phyloP scores from a whole-genome alignment of 2,113 vertebrate genomes.

The Ovis canadensis region DNA sequence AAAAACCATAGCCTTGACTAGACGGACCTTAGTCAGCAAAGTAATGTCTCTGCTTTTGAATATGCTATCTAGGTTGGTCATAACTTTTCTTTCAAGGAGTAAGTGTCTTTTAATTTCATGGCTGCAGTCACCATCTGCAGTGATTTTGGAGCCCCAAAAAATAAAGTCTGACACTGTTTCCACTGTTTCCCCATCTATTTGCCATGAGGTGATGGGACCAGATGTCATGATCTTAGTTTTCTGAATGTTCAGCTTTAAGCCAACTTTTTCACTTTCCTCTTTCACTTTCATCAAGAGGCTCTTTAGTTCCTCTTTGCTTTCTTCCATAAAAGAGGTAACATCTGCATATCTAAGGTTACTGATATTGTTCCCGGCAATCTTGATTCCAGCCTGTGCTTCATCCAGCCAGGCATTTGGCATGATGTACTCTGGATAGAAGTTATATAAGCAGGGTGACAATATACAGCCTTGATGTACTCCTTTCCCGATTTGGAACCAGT shows the following conservation, averaged over 20 bases:
- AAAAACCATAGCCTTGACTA: too few relatives aligned
- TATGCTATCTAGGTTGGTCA: too few relatives aligned
- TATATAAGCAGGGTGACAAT: neutral
- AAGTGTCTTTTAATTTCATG: too few relatives aligned
- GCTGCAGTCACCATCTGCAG: too few relatives aligned
- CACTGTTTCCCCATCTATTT: neutral
- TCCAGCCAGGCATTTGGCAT: neutral
- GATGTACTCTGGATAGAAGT: neutral
- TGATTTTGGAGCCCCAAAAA: too few relatives aligned
- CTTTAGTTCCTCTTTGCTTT: neutral
- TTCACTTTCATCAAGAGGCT: neutral
- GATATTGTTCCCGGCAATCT: neutral
- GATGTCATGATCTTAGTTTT: neutral
- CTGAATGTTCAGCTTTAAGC: neutral
- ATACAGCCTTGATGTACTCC: neutral
- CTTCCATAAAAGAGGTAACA: neutral
- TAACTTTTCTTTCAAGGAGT: too few relatives aligned
- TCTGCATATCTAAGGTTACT: neutral
- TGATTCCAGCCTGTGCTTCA: neutral
- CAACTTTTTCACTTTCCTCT: neutral
- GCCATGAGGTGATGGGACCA: neutral
- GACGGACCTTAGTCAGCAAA: too few relatives aligned
- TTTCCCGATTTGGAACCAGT: neutral
- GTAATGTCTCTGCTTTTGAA: too few relatives aligned
- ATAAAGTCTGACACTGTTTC: too few relatives aligned